phyloP scores from a whole-genome alignment of 2,113 vertebrate species.

The Panurus biarmicus region DNA sequence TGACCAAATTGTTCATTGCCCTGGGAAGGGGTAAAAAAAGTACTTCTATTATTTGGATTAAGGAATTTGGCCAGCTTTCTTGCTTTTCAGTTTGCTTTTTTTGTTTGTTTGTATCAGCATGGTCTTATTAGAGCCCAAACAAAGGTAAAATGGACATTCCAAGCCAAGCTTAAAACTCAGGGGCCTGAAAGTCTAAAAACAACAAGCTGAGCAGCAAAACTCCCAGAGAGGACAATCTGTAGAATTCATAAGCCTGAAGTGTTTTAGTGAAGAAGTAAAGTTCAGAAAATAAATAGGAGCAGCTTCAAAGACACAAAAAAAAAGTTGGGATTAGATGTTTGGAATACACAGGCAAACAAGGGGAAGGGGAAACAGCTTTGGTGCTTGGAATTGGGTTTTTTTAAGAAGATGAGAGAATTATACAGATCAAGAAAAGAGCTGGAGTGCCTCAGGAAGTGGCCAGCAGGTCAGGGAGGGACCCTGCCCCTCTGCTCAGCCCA shows the following conservation, averaged over 20 bases:
- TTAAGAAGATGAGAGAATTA: accelerated
- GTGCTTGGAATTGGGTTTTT: neutral
- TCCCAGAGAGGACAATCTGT: neutral
- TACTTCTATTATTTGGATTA: neutral
- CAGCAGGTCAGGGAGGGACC: neutral
- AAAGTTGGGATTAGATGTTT: neutral
- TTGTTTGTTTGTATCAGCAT: neutral
- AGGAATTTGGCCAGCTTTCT: neutral
- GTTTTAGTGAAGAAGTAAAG: neutral
- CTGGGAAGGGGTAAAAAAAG: neutral
- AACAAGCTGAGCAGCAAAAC: neutral
- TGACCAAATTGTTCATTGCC: neutral
- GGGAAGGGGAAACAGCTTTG: neutral
- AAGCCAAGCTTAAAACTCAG: neutral
- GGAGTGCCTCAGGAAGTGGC: neutral
- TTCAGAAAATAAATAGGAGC: neutral
- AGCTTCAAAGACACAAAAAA: neutral
- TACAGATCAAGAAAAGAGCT: neutral
- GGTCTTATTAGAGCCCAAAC: neutral
- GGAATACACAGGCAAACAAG: neutral
- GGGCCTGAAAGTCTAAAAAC: neutral
- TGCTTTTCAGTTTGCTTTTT: neutral
- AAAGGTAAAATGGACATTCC: neutral
- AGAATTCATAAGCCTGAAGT: neutral
- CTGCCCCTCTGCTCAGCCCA: neutral